These are phyloP conservation scores for Osmoderma eremita DNA, from an alignment of 2,888 invertebrate species.

Conservation along the genomic window DNA sequence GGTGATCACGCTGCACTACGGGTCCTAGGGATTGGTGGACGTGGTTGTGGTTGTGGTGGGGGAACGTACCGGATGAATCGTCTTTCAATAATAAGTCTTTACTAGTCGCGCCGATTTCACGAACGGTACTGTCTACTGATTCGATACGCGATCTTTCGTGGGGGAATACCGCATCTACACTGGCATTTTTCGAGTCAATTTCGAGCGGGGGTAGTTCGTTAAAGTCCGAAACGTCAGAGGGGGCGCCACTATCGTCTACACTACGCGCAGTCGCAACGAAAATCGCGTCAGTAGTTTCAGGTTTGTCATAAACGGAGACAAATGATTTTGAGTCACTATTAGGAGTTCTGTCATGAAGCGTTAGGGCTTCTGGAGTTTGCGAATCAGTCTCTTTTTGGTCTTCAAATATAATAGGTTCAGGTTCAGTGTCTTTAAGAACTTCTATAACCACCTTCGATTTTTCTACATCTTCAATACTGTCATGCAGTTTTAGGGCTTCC, in stretches of 20 bases:
- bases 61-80: constrained; percentile 13
- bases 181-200: constrained; percentile 5
- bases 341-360: no score
- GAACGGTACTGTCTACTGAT: constrained; percentile 1
- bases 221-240: constrained; percentile 8
- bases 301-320: no score
- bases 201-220: neutral
- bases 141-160: no score
- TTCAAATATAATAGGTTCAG: no score
- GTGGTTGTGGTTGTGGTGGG: constrained; percentile 18
- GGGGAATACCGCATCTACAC: neutral
- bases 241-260: constrained; percentile 12
- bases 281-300: no score
- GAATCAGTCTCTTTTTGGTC: no score
- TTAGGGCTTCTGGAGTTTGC: no score
- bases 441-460: no score
- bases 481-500: no score
- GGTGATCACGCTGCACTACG: constrained; percentile 57
- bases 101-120: neutral
- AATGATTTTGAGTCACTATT: no score
- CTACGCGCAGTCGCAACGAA: neutral
- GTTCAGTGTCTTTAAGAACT: no score
- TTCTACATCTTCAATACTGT: no score
- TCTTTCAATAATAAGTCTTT: constrained; percentile 51
- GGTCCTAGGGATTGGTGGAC: constrained; percentile 61